phyloP scores from a whole-genome alignment of 2,888 invertebrate genomes.

The Drosophila anomelani region DNA sequence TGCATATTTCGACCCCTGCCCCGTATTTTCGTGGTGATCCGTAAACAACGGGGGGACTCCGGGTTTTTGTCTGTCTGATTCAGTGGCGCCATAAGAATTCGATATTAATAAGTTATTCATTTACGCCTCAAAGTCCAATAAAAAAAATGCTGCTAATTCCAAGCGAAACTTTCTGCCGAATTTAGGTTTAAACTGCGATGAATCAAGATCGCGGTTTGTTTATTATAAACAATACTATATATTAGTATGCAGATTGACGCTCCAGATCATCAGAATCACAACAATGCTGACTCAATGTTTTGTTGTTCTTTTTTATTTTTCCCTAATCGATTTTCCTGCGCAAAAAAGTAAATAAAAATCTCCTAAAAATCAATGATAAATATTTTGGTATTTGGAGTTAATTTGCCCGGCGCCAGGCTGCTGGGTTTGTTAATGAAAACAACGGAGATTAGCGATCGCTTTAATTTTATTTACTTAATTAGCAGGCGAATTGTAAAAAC shows the following conservation, averaged over 20 bases:
- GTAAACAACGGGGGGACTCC: slow-evolving; percentile 63
- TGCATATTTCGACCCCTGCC: slow-evolving; percentile 24
- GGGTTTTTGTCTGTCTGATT: slow-evolving; percentile 35
- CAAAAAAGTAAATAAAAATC: slow-evolving; percentile 13
- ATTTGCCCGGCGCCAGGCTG: slow-evolving; percentile 71
- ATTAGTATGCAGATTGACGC: slow-evolving; percentile 63
- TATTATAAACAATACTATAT: slow-evolving; percentile 38
- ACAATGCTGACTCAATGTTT: slow-evolving; percentile 59
- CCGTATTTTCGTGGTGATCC: slow-evolving; percentile 37
- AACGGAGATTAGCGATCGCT: slow-evolving; percentile 46
- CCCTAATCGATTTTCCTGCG: slow-evolving; percentile 60
- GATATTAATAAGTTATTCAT: slow-evolving; percentile 60
- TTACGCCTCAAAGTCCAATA: slow-evolving; percentile 63
- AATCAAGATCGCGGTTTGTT: slow-evolving; percentile 57
- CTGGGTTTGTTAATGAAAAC: slow-evolving; percentile 69
- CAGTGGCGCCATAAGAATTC: slow-evolving; percentile 60
- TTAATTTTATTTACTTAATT: slow-evolving; percentile 73
- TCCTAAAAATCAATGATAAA: slow-evolving; percentile 23
- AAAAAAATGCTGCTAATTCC: slow-evolving; percentile 60
- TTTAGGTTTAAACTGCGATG: slow-evolving; percentile 61
- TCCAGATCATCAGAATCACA: slow-evolving; percentile 45
- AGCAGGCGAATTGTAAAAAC: slow-evolving; percentile 63
- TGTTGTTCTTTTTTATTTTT: slow-evolving; percentile 45
- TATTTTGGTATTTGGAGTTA: slow-evolving; percentile 60
- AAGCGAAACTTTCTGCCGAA: slow-evolving; percentile 60